A percentile compares a stretch with the other conserved stretches of the same genome.
These are phyloP conservation scores for Oreortyx pictus DNA, from an alignment of 2,797 vertebrate genomes.

Conservation along the genomic window DNA sequence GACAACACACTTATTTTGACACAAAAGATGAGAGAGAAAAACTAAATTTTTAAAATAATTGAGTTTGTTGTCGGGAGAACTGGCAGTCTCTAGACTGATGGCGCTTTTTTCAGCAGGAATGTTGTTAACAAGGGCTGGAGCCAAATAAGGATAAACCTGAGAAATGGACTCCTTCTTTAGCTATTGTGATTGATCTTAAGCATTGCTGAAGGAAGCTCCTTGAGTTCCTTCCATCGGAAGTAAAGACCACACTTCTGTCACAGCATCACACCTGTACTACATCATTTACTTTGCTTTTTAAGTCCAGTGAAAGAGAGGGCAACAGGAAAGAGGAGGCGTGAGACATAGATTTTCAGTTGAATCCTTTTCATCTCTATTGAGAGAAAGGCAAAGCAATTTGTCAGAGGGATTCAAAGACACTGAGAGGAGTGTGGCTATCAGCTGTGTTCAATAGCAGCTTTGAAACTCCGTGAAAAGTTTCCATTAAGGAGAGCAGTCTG, in stretches of 20 bases:
- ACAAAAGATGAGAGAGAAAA: neutral
- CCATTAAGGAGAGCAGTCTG: neutral
- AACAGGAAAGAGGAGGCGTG: neutral
- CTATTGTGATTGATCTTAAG: neutral
- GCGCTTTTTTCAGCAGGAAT: neutral
- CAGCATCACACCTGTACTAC: neutral
- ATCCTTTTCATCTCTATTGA: neutral
- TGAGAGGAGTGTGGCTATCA: neutral
- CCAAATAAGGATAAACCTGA: neutral
- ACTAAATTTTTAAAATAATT: neutral
- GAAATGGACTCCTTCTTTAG: accelerated
- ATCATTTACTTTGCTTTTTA: neutral
- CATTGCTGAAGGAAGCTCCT: neutral
- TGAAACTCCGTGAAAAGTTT: neutral
- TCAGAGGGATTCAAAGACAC: neutral
- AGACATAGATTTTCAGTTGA: neutral
- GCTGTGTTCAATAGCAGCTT: neutral
- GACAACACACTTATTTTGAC: neutral
- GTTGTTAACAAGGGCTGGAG: neutral
- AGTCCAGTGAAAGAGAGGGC: neutral
- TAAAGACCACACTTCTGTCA: neutral
- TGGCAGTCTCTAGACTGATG: neutral
- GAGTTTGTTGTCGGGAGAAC: neutral
- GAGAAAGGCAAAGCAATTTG: neutral
- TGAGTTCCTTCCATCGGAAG: neutral